phyloP scores from a whole-genome alignment of 2,113 vertebrate genomes.

The Gorilla gorilla region DNA sequence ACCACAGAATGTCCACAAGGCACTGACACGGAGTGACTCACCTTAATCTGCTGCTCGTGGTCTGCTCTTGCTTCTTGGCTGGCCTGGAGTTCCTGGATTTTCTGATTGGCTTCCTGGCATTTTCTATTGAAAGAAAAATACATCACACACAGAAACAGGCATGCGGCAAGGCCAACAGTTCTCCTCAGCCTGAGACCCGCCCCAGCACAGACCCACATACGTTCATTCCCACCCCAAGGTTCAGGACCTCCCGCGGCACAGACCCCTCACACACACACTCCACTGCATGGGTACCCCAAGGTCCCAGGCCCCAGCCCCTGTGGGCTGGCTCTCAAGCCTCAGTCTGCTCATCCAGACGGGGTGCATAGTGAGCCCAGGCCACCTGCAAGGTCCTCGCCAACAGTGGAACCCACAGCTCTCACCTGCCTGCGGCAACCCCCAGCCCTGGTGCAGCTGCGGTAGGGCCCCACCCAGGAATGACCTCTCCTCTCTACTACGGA shows the following conservation, averaged over 20 bases:
- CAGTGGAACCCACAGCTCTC: neutral
- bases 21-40: constrained; percentile 55
- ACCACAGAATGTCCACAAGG: fast-evolving
- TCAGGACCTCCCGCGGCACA: neutral
- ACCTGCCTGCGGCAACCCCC: neutral
- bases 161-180: neutral
- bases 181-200: neutral
- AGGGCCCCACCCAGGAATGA: too few species aligned
- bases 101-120: constrained; percentile 90
- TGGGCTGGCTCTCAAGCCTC: neutral
- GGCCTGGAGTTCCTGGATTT: constrained; percentile 89
- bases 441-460: too few species aligned
- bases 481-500: fast-evolving
- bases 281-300: too few species aligned
- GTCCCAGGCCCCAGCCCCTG: neutral
- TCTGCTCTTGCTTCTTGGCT: constrained; percentile 87
- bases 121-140: constrained; percentile 84
- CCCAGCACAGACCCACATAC: neutral
- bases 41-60: constrained; percentile 94
- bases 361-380: neutral
- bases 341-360: too few species aligned
- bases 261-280: neutral
- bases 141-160: fast-evolving
- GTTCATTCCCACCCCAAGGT: too few species aligned
- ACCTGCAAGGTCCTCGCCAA: neutral